Evolutionary conservation across 2,113 vertebrate species (phyloP).

Genomic region (Proteles cristata): DNA sequence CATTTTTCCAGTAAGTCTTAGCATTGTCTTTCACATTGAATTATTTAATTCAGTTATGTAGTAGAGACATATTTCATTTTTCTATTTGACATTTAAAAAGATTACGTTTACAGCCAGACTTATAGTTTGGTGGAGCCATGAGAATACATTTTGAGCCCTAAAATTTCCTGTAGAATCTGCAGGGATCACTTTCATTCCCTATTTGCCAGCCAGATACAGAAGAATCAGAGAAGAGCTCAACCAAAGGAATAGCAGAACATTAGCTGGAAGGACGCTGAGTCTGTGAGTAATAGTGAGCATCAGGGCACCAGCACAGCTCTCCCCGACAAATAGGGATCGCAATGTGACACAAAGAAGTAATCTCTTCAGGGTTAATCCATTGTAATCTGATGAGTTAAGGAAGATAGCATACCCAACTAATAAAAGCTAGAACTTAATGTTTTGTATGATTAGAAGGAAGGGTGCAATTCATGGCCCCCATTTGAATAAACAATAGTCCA

Average conservation of each 20-base stretch:
- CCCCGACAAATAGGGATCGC: not conserved
- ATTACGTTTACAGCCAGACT: not conserved
- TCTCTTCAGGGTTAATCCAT: not conserved
- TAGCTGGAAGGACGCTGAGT: not conserved
- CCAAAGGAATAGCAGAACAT: not conserved
- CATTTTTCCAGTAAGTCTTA: not conserved
- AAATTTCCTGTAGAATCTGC: not conserved
- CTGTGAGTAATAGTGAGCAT: not conserved
- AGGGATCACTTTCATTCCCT: not conserved
- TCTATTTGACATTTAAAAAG: not conserved
- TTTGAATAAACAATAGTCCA: not conserved
- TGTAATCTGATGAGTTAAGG: not conserved
- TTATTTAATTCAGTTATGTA: not conserved
- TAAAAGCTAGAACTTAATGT: not conserved
- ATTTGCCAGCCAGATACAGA: not conserved
- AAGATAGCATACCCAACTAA: not conserved
- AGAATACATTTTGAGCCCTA: not conserved
- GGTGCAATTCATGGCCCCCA: not conserved
- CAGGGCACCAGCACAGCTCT: not conserved
- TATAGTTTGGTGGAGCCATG: not conserved
- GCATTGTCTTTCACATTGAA: not conserved
- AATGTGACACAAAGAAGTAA: not conserved
- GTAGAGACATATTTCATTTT: not conserved
- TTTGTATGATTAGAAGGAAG: not conserved
- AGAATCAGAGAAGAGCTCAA: not conserved